Percentiles rank a stretch among this genome's conserved stretches.
Evolutionary conservation across 2,888 invertebrate genomes (phyloP).

Genomic region (Balanococcus diminutus): DNA sequence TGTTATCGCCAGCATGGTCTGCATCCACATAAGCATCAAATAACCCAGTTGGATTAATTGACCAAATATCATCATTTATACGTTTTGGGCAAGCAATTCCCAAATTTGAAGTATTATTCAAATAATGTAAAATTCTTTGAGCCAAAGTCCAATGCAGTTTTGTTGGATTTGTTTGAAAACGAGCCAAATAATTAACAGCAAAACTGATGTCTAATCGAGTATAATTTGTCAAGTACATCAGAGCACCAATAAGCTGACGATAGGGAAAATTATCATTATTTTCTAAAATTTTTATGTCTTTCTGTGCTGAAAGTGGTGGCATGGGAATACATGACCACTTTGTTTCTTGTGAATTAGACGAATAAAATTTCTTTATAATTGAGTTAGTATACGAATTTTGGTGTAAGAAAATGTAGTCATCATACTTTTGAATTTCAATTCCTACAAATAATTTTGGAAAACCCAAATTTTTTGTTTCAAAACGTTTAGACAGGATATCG

Average conservation of each 20-base stretch:
- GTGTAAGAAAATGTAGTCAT: background rate
- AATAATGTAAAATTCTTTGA: conserved; percentile 46
- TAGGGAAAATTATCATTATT: background rate
- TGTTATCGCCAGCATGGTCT: background rate
- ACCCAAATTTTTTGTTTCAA: background rate
- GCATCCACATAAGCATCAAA: background rate
- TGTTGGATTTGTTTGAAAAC: conserved; percentile 58
- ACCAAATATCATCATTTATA: background rate
- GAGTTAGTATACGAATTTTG: background rate
- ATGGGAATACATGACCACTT: background rate
- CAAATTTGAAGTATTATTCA: conserved; percentile 53
- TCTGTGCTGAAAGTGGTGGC: background rate
- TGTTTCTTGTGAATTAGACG: background rate
- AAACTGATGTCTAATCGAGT: conserved; percentile 58
- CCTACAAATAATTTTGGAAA: conserved; percentile 12
- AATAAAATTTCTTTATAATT: background rate
- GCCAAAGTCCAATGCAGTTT: conserved; percentile 57
- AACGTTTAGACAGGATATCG: background rate
- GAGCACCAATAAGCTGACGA: background rate
- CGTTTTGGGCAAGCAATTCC: background rate
- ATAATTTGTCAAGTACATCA: conserved; percentile 19
- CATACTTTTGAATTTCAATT: background rate
- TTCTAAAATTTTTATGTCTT: background rate
- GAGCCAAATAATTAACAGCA: conserved; percentile 58
- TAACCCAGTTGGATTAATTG: background rate